phyloP scores from a whole-genome alignment of 2,113 vertebrate genomes.

The Ctenomys sociabilis region DNA sequence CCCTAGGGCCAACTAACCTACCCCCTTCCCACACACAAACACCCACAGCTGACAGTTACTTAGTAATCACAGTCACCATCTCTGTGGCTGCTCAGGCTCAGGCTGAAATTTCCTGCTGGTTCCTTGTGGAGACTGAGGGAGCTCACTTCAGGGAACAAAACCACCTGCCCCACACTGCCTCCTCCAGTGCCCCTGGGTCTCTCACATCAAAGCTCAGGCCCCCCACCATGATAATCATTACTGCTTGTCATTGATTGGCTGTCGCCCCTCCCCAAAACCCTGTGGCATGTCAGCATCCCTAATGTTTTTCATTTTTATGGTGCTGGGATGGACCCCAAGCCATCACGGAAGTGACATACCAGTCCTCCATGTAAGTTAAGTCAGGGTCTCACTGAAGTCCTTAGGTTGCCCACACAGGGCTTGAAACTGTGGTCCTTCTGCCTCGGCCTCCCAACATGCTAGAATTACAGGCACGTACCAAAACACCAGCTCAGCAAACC shows the following conservation, averaged over 20 bases:
- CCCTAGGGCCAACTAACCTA: background rate
- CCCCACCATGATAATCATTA: background rate
- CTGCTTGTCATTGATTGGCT: no score
- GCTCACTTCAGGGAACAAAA: background rate
- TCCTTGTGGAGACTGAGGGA: background rate
- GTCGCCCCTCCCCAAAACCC: background rate
- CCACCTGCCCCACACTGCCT: no score
- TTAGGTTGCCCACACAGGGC: background rate
- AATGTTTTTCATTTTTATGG: background rate
- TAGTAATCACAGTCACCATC: background rate
- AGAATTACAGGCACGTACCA: background rate
- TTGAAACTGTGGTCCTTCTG: background rate
- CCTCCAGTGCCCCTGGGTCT: background rate
- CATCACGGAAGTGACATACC: background rate
- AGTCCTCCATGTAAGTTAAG: background rate
- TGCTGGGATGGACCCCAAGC: background rate
- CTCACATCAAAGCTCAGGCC: background rate
- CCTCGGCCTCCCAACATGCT: background rate
- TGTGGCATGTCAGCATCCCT: background rate
- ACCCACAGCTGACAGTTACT: background rate
- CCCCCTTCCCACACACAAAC: background rate
- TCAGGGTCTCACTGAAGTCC: background rate
- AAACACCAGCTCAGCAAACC: background rate
- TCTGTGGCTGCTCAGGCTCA: background rate
- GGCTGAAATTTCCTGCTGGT: background rate